These are phyloP conservation scores for Ispidina picta DNA, from an alignment of 2,797 vertebrate species.

Conservation along the genomic window DNA sequence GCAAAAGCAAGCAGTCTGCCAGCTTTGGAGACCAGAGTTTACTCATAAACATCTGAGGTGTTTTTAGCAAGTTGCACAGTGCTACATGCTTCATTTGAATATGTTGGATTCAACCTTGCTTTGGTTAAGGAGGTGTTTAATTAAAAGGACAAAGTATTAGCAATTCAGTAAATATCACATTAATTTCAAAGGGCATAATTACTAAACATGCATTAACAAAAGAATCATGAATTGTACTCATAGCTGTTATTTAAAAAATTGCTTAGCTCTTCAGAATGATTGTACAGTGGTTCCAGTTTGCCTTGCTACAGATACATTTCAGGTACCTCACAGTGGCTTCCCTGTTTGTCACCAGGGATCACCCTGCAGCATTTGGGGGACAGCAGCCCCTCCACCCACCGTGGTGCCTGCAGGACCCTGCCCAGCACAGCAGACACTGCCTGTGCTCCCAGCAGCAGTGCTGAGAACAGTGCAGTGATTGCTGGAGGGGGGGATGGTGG, in stretches of 20 bases:
- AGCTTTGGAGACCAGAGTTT: background rate
- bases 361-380: background rate
- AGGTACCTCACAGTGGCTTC: background rate
- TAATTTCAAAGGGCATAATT: constrained; percentile 52
- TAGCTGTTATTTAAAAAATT: constrained; percentile 46
- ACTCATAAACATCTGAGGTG: background rate
- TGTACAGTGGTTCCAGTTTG: background rate
- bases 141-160: constrained; percentile 53
- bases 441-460: background rate
- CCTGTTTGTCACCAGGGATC: background rate
- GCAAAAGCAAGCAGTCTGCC: background rate
- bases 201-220: constrained; percentile 28
- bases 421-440: fast-evolving
- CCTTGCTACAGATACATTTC: background rate
- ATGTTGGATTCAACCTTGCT: background rate
- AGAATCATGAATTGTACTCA: constrained; percentile 35
- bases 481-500: background rate
- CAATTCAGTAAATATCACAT: constrained; percentile 54
- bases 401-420: background rate
- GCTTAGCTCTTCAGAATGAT: constrained; percentile 22
- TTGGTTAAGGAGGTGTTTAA: constrained; percentile 57
- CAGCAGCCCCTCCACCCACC: background rate
- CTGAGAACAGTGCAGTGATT: background rate
- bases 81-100: background rate
- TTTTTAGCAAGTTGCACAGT: background rate